phyloP scores from a whole-genome alignment of 2,113 vertebrate species.

The Myotis brandtii region DNA sequence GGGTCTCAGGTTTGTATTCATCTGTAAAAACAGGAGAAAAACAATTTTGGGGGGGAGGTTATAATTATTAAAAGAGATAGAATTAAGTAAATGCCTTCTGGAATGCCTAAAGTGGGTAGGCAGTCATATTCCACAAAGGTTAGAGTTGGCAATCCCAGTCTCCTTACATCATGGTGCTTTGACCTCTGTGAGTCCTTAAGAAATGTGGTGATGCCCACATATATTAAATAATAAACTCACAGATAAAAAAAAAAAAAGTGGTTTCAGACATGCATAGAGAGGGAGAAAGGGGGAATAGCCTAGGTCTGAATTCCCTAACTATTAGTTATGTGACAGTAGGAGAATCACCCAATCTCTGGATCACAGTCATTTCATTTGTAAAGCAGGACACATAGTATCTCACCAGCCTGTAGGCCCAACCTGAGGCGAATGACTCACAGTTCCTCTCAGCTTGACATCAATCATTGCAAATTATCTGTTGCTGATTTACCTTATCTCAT shows the following conservation, averaged over 20 bases:
- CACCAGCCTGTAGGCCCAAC: background rate
- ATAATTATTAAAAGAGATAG: background rate
- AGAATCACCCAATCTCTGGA: background rate
- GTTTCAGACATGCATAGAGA: background rate
- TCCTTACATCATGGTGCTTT: background rate
- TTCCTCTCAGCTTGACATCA: background rate
- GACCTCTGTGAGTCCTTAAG: background rate
- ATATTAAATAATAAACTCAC: background rate
- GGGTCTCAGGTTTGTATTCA: background rate
- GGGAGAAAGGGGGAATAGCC: too few relatives aligned
- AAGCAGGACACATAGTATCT: background rate
- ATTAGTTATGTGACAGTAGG: background rate
- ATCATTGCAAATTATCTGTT: conserved; percentile 1
- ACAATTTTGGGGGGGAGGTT: background rate
- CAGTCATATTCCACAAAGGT: background rate
- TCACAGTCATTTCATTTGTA: background rate
- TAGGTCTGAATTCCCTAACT: background rate
- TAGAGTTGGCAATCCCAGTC: background rate
- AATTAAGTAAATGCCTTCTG: background rate
- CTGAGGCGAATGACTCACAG: background rate
- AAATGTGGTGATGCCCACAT: background rate
- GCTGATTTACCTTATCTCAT: background rate
- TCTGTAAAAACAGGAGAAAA: conserved; percentile 43
- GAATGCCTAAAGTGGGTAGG: background rate
- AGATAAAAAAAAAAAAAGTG: background rate